Evolutionary conservation across 2,113 vertebrate species (phyloP), one percentile per base, ranked within the genome.

Genomic region (Eurypyga helias): DNA sequence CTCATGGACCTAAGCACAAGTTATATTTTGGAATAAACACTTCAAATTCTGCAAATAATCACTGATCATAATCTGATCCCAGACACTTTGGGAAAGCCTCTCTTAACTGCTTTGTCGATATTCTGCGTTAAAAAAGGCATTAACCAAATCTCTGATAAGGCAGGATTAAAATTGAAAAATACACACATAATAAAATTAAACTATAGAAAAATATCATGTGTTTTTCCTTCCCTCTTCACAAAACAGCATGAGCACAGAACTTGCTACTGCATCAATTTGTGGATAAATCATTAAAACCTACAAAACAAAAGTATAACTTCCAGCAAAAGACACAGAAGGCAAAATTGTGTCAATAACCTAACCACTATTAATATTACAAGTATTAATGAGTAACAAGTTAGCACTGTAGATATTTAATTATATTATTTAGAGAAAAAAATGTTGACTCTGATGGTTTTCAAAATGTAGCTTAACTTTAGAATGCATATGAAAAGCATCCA

Each of bases 341-440:
- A 83, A 72, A 93, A 85, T 1, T 72, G 16, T 81, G 51, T 78
- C 92, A 92, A 51, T 34, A 92, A 62, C 55, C 10, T 38, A 75
- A 67, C 46, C 65, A 45, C 60, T 89, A 87, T 62, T 75, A 91
- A 60, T 55, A 94, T 73, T 58, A 71, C 21, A 65, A 73, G 14
- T 60, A 96, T 71, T 75, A 89, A 84, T 71, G n/a, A 92, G 24
- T 21, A 89, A 70, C 83, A 95, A 89, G 16, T 86, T 90, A 67
- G 51, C 31, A 69, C 2, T 79, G 34, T 24, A 60, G 33, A 81
- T 71, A 81, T 41, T 94, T 87, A 67, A 95, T 79, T 65, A 46
- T 17, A 78, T 31, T 36, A 92, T 71, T 61, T 60, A 51, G 60
- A 93, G 55, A 96, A 90, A 7, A 7, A 76, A 78, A 86, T 36